Evolutionary conservation across 2,888 invertebrate species (phyloP).

Genomic region (Linnaemya tessellans): DNA sequence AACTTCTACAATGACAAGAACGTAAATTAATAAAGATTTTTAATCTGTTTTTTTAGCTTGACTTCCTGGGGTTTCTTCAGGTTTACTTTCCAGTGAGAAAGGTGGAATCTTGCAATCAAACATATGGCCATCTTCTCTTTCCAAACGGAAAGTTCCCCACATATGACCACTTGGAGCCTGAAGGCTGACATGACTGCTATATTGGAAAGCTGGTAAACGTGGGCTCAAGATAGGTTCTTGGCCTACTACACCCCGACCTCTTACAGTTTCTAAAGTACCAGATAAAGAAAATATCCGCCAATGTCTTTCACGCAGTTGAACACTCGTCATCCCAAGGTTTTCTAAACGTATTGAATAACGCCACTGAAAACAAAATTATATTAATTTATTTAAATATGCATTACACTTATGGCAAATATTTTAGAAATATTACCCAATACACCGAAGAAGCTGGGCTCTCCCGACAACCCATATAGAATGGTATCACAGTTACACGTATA

Average conservation of each 20-base stretch:
- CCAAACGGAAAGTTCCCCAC: slow-evolving; percentile 97
- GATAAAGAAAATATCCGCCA: slow-evolving; percentile 98
- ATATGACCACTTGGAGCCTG: slow-evolving; percentile 97
- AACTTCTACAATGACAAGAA: not conserved
- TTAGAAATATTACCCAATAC: slow-evolving; percentile 87
- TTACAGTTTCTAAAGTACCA: slow-evolving; percentile 95
- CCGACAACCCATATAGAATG: slow-evolving; percentile 98
- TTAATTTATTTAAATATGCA: not conserved
- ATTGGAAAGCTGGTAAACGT: slow-evolving; percentile 96
- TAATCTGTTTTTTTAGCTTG: slow-evolving; percentile 65
- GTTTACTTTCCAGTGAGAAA: slow-evolving; percentile 97
- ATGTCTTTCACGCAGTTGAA: slow-evolving; percentile 97
- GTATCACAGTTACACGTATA: slow-evolving; percentile 96
- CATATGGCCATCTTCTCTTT: slow-evolving; percentile 97
- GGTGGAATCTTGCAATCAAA: slow-evolving; percentile 99
- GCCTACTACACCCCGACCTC: slow-evolving; percentile 97
- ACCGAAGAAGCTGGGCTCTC: slow-evolving; percentile 95
- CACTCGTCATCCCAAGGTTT: slow-evolving; percentile 94
- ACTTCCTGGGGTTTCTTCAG: slow-evolving; percentile 85
- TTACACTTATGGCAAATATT: not conserved
- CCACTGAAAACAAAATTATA: slow-evolving; percentile 88
- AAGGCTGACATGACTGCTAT: slow-evolving; percentile 97
- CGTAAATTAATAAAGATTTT: not conserved
- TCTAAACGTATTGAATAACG: slow-evolving; percentile 98
- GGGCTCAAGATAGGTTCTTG: slow-evolving; percentile 97